phyloP scores from a whole-genome alignment of 2,797 vertebrate species.

The Enteromius viviparus region DNA sequence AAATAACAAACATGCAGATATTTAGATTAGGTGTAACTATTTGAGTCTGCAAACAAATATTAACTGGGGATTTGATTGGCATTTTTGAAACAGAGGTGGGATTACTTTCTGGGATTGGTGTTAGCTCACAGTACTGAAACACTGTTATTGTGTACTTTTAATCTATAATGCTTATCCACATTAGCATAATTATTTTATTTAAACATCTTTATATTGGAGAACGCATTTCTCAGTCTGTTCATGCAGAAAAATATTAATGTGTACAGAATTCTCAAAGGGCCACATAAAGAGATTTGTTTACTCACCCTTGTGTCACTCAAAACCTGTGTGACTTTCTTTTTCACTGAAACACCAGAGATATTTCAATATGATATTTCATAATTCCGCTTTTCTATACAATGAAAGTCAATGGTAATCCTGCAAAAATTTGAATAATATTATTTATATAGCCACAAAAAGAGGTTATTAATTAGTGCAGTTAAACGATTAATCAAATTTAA shows the following conservation, averaged over 20 bases:
- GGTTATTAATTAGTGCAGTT: not conserved
- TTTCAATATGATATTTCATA: not conserved
- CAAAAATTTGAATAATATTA: not conserved
- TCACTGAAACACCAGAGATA: not conserved
- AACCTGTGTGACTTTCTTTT: not conserved
- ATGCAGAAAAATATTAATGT: not conserved
- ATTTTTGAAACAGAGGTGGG: conserved; percentile 20
- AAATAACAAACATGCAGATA: conserved; percentile 46
- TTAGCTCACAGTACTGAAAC: conserved; percentile 14
- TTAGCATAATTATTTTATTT: conserved; percentile 29
- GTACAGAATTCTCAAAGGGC: not conserved
- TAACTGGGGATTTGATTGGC: conserved; percentile 44
- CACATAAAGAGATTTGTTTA: not conserved
- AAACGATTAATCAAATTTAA: too few relatives aligned
- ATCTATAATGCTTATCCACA: conserved; percentile 4
- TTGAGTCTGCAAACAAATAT: conserved; percentile 34
- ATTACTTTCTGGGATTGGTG: conserved; percentile 21
- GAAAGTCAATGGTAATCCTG: not conserved
- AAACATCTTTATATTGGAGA: not conserved
- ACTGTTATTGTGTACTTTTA: conserved; percentile 29
- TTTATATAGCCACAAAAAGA: not conserved
- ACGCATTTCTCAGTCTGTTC: conserved; percentile 4
- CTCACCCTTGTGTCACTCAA: not conserved
- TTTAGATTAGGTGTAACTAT: conserved; percentile 42
- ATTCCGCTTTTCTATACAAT: not conserved